phyloP scores from a whole-genome alignment of 2,797 vertebrate species.

The Zonotrichia albicollis region DNA sequence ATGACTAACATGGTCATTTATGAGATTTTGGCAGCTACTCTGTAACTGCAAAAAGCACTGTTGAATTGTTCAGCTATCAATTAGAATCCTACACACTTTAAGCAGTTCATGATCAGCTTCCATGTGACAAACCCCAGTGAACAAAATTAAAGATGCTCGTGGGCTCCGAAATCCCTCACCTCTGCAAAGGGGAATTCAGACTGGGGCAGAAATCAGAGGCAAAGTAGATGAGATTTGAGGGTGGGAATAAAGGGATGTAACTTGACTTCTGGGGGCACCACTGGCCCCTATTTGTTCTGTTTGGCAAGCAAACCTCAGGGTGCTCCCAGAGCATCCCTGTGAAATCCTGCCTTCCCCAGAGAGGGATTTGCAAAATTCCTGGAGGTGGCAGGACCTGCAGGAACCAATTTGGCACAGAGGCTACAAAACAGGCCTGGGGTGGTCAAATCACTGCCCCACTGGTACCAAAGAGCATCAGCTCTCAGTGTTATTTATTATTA shows the following conservation, averaged over 20 bases:
- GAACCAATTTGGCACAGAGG: background rate
- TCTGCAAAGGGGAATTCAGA: background rate
- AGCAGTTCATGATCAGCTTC: background rate
- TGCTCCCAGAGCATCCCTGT: background rate
- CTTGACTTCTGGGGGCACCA: background rate
- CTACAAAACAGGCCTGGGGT: background rate
- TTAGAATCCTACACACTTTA: background rate
- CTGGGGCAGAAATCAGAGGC: background rate
- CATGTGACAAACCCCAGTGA: background rate
- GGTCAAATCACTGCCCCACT: fast-evolving
- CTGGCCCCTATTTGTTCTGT: background rate
- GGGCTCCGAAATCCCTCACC: background rate
- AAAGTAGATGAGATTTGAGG: background rate
- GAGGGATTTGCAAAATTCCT: background rate
- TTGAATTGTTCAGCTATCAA: background rate
- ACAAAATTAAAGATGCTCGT: background rate
- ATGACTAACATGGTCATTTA: constrained; percentile 38
- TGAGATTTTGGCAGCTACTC: constrained; percentile 42
- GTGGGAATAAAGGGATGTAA: background rate
- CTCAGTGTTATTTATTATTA: fast-evolving
- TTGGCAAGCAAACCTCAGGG: background rate
- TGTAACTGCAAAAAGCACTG: constrained; percentile 24
- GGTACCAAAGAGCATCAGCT: background rate
- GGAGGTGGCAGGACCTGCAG: fast-evolving
- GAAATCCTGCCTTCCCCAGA: background rate